Evolutionary conservation across 2,113 vertebrate species (phyloP).

Genomic region (Melanostigma gelatinosum): DNA sequence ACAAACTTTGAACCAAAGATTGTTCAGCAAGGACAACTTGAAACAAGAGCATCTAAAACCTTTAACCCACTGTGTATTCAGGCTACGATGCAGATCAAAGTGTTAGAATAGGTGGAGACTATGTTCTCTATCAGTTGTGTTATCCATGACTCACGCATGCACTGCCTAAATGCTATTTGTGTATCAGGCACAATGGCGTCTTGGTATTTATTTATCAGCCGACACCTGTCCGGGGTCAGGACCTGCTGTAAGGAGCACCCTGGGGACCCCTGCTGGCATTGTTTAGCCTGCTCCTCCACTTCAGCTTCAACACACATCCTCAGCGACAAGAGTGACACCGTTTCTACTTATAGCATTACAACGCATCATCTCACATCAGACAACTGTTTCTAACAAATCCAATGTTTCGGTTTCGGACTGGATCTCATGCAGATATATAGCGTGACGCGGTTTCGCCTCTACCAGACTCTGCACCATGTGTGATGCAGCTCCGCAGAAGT

Average conservation of each 20-base stretch:
- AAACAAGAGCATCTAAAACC: not conserved
- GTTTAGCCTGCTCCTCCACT: not conserved
- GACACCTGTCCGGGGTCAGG: conserved; percentile 81
- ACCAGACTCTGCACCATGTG: conserved; percentile 70
- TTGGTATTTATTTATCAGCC: conserved; percentile 61
- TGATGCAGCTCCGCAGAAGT: conserved; percentile 76
- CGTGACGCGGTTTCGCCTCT: conserved; percentile 22
- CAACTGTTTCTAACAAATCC: not conserved
- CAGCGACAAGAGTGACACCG: not conserved
- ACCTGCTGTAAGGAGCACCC: conserved; percentile 66
- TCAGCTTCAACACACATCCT: not conserved
- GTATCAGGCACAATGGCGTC: conserved; percentile 29
- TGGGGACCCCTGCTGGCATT: conserved; percentile 41
- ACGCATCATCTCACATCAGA: conserved; percentile 2
- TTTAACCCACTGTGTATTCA: not conserved
- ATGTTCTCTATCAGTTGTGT: conserved; percentile 34
- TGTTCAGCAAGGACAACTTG: not conserved
- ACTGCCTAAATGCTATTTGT: conserved; percentile 34
- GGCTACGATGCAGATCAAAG: not conserved
- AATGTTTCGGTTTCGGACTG: not conserved
- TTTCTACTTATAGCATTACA: no score
- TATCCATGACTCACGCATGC: conserved; percentile 61
- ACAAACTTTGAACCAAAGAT: not conserved
- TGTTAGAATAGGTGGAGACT: conserved; percentile 39
- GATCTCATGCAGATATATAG: conserved; percentile 15